phyloP scores from a whole-genome alignment of 2,888 invertebrate species.

The Cloeon dipterum region DNA sequence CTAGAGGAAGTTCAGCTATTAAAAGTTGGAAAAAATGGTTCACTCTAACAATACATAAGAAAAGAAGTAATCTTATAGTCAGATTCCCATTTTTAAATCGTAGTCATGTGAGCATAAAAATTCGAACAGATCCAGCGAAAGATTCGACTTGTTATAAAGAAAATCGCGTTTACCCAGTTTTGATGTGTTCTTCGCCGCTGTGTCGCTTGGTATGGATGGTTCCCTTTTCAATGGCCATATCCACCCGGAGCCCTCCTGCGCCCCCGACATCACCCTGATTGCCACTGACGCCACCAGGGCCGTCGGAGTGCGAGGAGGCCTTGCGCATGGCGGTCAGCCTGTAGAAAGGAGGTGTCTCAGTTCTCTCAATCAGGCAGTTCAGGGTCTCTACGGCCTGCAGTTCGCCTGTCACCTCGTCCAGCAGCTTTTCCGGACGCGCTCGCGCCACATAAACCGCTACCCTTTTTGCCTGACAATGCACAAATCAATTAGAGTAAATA shows the following conservation, averaged over 20 bases:
- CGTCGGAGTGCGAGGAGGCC: conserved; percentile 60
- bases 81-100: too few species aligned
- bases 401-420: conserved; percentile 95
- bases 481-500: too few species aligned
- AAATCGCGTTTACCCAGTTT: conserved; percentile 35
- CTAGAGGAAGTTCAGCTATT: too few species aligned
- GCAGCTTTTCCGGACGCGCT: conserved; percentile 71
- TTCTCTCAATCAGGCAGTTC: conserved; percentile 86
- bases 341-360: conserved; percentile 96
- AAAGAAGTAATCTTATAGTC: too few species aligned
- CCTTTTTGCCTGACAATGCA: conserved; percentile 74
- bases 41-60: too few species aligned
- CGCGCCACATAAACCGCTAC: conserved; percentile 84
- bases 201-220: conserved; percentile 92
- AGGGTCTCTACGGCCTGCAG: conserved; percentile 91
- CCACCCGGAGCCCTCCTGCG: conserved; percentile 17
- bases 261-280: conserved; percentile 17
- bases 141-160: conserved; percentile 4
- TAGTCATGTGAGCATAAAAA: too few species aligned
- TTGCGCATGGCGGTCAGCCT: conserved; percentile 79
- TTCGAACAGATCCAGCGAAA: conserved; percentile 8
- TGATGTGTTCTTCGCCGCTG: conserved; percentile 69
- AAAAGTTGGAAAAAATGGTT: too few species aligned
- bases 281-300: conserved; percentile 19
- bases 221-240: conserved; percentile 66